These are phyloP conservation scores for Lasioglossum zephyrum DNA, from an alignment of 2,888 invertebrate species.

Conservation along the genomic window DNA sequence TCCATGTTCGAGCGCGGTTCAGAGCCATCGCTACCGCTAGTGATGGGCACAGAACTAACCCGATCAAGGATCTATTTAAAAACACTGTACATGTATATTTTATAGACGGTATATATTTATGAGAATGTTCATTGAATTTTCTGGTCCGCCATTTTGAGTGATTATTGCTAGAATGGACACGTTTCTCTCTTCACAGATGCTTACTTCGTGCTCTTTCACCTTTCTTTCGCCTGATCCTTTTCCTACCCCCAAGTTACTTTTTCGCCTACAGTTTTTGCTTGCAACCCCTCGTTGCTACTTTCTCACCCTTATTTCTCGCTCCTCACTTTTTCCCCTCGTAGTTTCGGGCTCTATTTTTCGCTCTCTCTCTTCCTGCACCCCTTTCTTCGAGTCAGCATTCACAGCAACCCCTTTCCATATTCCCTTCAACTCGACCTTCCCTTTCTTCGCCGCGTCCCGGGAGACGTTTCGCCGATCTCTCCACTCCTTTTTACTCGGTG, in stretches of 20 bases:
- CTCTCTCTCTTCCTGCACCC: not conserved
- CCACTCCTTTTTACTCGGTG: not conserved
- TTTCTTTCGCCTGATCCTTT: not conserved
- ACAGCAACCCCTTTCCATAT: not conserved
- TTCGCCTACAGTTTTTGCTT: slow-evolving; percentile 33
- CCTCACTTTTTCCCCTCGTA: not conserved
- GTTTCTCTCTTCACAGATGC: not conserved
- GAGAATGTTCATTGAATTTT: not conserved
- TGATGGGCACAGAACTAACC: not conserved
- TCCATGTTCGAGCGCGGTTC: not conserved
- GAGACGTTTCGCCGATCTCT: not conserved
- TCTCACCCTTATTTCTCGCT: not conserved
- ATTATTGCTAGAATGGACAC: not conserved
- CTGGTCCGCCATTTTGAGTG: not conserved
- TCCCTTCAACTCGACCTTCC: slow-evolving; percentile 17
- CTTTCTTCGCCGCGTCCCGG: slow-evolving; percentile 1
- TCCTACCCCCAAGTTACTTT: not conserved
- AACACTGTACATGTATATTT: not conserved
- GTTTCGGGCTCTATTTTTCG: not conserved
- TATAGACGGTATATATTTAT: not conserved
- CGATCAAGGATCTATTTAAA: too few relatives aligned
- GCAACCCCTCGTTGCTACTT: slow-evolving; percentile 19
- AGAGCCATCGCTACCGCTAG: not conserved
- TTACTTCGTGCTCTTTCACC: not conserved
- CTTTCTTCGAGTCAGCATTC: slow-evolving; percentile 1